These are phyloP conservation scores for Trochalopteron elliotii DNA, from an alignment of 2,113 vertebrate genomes.

Conservation along the genomic window DNA sequence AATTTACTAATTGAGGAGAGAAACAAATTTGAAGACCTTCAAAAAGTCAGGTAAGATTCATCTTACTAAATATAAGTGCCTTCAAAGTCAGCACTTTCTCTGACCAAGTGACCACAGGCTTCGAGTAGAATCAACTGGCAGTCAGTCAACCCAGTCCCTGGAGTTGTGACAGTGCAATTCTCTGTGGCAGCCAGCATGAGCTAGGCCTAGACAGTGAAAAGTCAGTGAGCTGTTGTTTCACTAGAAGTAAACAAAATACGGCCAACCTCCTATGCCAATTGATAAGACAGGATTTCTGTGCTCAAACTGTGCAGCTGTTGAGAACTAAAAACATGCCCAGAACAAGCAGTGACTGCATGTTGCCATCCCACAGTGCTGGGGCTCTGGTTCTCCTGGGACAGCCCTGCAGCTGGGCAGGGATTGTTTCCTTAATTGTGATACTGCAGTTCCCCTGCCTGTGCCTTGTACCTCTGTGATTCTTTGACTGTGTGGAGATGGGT, in stretches of 20 bases:
- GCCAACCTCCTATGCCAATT: rapidly evolving
- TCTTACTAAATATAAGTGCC: background rate
- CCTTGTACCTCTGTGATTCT: background rate
- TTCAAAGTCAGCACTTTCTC: background rate
- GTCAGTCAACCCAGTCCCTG: background rate
- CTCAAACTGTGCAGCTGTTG: background rate
- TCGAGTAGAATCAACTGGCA: background rate
- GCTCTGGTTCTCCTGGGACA: background rate
- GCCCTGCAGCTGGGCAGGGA: background rate
- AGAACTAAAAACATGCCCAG: background rate
- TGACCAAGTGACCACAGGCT: background rate
- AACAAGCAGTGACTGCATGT: background rate
- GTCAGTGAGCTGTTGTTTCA: background rate
- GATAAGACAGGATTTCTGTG: background rate
- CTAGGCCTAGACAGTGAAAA: background rate
- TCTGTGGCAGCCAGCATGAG: background rate
- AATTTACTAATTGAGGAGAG: background rate
- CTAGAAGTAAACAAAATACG: background rate
- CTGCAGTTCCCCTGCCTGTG: background rate
- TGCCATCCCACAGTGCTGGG: background rate
- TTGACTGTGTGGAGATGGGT: background rate
- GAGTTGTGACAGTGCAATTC: background rate
- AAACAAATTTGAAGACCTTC: background rate
- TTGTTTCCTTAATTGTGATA: background rate
- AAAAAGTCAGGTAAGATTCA: background rate